Evolutionary conservation across 35 echinoderm and acorn worm genomes (phyloP).

Genomic region (Heliocidaris tuberculata): DNA sequence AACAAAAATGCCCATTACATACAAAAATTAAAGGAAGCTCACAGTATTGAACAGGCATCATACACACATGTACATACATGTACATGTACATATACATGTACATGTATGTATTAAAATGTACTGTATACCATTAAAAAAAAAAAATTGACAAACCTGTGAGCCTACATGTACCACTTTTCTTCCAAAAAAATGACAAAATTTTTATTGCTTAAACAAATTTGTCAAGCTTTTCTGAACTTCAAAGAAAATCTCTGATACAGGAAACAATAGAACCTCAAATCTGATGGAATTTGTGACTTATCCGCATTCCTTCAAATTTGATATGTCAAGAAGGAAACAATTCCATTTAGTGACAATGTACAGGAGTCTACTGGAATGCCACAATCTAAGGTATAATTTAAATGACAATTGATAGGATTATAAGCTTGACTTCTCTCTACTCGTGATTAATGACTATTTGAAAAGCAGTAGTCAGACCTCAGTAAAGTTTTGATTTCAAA

Average conservation of each 20-base stretch:
- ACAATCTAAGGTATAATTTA: neutral
- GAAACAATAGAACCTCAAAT: neutral
- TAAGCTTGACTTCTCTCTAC: too few relatives aligned
- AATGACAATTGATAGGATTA: neutral
- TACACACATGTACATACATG: too few relatives aligned
- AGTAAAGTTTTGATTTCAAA: too few relatives aligned
- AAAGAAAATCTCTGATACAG: neutral
- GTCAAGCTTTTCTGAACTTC: neutral
- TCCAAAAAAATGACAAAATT: too few relatives aligned
- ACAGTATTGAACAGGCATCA: too few relatives aligned
- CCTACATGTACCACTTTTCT: too few relatives aligned
- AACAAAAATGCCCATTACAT: too few relatives aligned
- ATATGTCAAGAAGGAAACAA: neutral
- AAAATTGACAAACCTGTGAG: too few relatives aligned
- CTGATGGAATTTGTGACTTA: neutral
- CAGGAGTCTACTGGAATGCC: neutral
- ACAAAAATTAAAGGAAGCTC: too few relatives aligned
- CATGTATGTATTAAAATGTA: neutral
- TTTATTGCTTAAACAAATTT: neutral
- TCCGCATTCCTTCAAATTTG: neutral
- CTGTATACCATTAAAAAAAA: too few relatives aligned
- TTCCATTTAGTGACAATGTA: neutral
- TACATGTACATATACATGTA: neutral
- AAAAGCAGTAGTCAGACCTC: too few relatives aligned
- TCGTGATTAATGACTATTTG: too few relatives aligned